These are phyloP conservation scores for Copidosoma floridanum DNA, from an alignment of 1,140 invertebrate species.

Conservation along the genomic window DNA sequence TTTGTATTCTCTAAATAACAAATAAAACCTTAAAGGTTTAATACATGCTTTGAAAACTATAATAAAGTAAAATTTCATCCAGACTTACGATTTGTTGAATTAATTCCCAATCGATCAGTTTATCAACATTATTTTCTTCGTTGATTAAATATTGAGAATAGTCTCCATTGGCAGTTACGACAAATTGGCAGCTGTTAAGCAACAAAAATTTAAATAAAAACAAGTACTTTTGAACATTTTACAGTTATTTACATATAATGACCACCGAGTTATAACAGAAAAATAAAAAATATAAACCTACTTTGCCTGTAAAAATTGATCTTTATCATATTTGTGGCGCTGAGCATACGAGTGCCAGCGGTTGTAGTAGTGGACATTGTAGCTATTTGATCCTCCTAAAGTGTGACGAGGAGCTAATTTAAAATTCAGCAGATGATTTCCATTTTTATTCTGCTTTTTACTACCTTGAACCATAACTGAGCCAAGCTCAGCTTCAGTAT, in stretches of 20 bases:
- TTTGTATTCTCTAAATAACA: conserved; percentile 37
- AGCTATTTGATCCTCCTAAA: conserved; percentile 36
- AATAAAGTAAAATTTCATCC: not conserved
- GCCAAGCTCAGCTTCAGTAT: conserved; percentile 70
- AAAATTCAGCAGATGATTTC: conserved; percentile 91
- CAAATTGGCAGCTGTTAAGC: conserved; percentile 87
- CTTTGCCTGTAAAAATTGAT: conserved; percentile 93
- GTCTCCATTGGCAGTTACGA: conserved; percentile 77
- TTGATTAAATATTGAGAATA: conserved; percentile 74
- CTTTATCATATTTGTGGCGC: conserved; percentile 81
- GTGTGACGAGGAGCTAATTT: conserved; percentile 68
- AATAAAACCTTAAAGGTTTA: not conserved
- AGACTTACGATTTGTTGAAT: conserved; percentile 88
- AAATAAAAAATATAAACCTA: too few species aligned
- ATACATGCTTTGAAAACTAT: not conserved
- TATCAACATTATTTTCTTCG: too few species aligned
- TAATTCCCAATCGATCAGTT: conserved; percentile 85
- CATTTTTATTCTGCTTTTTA: conserved; percentile 88
- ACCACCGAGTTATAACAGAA: too few species aligned
- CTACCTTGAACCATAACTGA: conserved; percentile 78
- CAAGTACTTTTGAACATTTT: not conserved
- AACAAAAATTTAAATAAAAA: conserved; percentile 1
- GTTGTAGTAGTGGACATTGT: conserved; percentile 46
- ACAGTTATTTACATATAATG: too few species aligned
- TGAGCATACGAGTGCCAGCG: conserved; percentile 55